phyloP scores from a whole-genome alignment of 2,797 vertebrate genomes.

The Semotilus atromaculatus region DNA sequence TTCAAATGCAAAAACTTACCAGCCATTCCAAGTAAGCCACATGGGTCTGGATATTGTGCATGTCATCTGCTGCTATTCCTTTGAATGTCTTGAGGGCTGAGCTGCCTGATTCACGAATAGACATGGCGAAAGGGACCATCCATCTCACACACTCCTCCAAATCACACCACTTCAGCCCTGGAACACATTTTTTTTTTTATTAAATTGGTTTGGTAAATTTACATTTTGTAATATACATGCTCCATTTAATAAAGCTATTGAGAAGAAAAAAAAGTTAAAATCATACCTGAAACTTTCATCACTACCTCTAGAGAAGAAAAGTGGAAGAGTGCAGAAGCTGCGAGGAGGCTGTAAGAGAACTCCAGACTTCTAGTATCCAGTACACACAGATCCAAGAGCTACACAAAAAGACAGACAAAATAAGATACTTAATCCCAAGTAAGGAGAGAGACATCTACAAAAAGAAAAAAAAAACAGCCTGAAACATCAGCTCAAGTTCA shows the following conservation, averaged over 20 bases:
- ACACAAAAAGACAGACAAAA: not conserved
- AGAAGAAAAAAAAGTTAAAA: not conserved
- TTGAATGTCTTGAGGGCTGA: constrained; percentile 84
- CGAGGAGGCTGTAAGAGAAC: constrained; percentile 88
- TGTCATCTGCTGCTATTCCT: constrained; percentile 84
- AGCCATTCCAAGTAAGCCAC: constrained; percentile 86
- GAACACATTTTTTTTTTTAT: not conserved
- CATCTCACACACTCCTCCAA: constrained; percentile 90
- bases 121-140: constrained; percentile 95
- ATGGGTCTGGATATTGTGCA: constrained; percentile 95
- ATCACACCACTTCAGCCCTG: constrained; percentile 88
- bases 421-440: not conserved
- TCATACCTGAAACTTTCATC: constrained; percentile 91
- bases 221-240: not conserved
- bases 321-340: constrained; percentile 94
- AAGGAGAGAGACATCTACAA: not conserved
- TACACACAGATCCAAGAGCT: constrained; percentile 93
- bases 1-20: constrained; percentile 75
- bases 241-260: not conserved
- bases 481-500: not conserved
- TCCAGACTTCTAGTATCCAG: constrained; percentile 90
- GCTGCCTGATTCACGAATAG: constrained; percentile 84
- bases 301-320: constrained; percentile 92
- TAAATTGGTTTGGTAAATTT: too few species aligned
- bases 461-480: too few species aligned